A percentile compares a stretch with the other conserved stretches of the same genome.
Evolutionary conservation across 2,797 vertebrate species (phyloP).

Genomic region (Lagocephalus sceleratus): DNA sequence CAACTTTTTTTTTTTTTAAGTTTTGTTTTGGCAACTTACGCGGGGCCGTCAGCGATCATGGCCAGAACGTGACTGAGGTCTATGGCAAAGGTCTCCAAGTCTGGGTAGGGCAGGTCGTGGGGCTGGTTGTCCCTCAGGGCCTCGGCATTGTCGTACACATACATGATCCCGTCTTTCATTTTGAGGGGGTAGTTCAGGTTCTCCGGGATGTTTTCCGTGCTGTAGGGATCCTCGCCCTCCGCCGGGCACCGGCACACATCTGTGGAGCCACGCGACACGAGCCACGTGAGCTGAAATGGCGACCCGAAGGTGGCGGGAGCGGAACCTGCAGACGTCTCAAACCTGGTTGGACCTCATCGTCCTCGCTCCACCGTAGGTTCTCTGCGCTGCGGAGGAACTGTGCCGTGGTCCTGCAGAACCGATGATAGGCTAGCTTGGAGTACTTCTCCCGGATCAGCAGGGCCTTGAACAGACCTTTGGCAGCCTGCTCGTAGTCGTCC

Average conservation of each 20-base stretch:
- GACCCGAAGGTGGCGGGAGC: neutral
- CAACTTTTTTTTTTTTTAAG: conserved; percentile 45
- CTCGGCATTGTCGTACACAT: conserved; percentile 83
- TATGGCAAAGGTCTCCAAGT: conserved; percentile 89
- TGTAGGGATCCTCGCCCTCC: conserved; percentile 86
- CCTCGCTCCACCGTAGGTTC: conserved; percentile 77
- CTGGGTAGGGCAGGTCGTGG: conserved; percentile 88
- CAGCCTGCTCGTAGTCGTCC: conserved; percentile 94
- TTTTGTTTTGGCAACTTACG: conserved; percentile 79
- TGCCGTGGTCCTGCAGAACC: conserved; percentile 85
- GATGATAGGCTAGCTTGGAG: conserved; percentile 87
- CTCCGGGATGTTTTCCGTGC: conserved; percentile 82
- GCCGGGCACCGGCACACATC: conserved; percentile 79
- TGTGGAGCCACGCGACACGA: conserved; percentile 44
- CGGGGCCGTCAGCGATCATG: conserved; percentile 92
- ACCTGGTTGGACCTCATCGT: conserved; percentile 89
- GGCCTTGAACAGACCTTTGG: conserved; percentile 87
- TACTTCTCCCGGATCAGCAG: conserved; percentile 93
- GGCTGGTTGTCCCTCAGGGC: conserved; percentile 76
- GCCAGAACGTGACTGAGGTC: conserved; percentile 90
- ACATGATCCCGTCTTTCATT: conserved; percentile 87
- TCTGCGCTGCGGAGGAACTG: conserved; percentile 82
- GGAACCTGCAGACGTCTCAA: conserved; percentile 6
- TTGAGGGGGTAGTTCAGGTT: conserved; percentile 85
- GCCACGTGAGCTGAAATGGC: conserved; percentile 3